Conservation (phyloP, 2,888 invertebrate genomes). For the Hoplodrina ambigua region DNA sequence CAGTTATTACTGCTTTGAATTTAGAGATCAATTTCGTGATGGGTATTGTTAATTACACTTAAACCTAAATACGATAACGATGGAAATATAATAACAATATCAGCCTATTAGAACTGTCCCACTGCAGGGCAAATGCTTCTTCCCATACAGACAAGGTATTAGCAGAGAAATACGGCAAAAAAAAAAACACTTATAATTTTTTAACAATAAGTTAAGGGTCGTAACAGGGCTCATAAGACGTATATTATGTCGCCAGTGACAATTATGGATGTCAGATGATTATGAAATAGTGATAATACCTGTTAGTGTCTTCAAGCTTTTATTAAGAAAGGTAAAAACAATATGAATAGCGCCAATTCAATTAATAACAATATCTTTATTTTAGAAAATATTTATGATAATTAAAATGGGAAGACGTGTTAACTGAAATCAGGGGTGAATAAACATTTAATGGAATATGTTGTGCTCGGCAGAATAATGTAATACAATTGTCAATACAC, state of each 20-base stretch:
- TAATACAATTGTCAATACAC: slow-evolving; percentile 35
- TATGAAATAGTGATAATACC: neutral
- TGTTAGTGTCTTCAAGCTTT: slow-evolving; percentile 4
- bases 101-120: too few relatives aligned
- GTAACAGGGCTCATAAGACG: too few relatives aligned
- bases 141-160: too few relatives aligned
- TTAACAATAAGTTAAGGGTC: too few relatives aligned
- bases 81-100: neutral
- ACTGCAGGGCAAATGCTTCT: too few relatives aligned
- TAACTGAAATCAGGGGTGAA: slow-evolving; percentile 11
- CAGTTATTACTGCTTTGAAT: neutral
- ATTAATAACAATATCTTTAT: too few relatives aligned
- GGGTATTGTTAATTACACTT: neutral
- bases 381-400: neutral
- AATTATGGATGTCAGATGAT: too few relatives aligned
- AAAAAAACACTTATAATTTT: too few relatives aligned
- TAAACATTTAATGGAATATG: slow-evolving; percentile 35
- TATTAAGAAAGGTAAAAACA: neutral
- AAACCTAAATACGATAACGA: neutral
- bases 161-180: too few relatives aligned
- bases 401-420: neutral
- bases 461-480: slow-evolving; percentile 26
- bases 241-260: too few relatives aligned
- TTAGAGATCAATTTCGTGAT: neutral
- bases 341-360: neutral